These are phyloP conservation scores for Chaetodon auriga DNA, from an alignment of 2,113 vertebrate species.

Conservation along the genomic window DNA sequence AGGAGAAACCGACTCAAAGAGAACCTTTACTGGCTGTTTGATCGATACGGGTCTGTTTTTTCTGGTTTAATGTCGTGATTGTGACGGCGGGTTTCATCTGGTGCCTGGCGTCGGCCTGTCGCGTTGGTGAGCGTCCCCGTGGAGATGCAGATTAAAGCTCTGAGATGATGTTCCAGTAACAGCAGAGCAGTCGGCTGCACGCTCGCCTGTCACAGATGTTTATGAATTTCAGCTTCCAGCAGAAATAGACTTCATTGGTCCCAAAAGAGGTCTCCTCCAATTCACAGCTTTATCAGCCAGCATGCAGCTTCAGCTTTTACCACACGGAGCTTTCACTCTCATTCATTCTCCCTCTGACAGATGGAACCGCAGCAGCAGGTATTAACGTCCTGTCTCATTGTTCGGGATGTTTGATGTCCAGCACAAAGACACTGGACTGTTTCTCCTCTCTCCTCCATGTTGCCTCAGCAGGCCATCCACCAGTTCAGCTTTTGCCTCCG, in stretches of 20 bases:
- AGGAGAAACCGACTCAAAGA: constrained; percentile 23
- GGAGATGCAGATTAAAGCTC: constrained; percentile 57
- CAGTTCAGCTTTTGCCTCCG: neutral
- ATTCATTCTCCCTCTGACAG: constrained; percentile 19
- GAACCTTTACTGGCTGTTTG: neutral
- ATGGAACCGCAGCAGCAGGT: constrained; percentile 7
- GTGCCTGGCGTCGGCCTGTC: constrained; percentile 14
- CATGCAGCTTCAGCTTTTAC: neutral
- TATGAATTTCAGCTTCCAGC: constrained; percentile 24
- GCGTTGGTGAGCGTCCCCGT: constrained; percentile 22
- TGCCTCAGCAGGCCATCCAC: neutral
- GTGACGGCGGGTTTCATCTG: constrained; percentile 42
- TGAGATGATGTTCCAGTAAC: constrained; percentile 25
- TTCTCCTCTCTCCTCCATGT: neutral
- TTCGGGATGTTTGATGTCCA: neutral
- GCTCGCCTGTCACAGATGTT: constrained; percentile 39
- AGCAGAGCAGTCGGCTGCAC: constrained; percentile 5
- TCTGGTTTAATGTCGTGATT: constrained; percentile 20
- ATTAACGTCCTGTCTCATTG: constrained; percentile 13
- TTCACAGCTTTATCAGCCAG: constrained; percentile 15
- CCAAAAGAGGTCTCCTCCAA: constrained; percentile 26
- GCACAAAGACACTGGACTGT: neutral
- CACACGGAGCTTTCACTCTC: constrained; percentile 16
- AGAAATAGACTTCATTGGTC: constrained; percentile 25
- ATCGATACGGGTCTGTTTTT: neutral